Percentiles rank a stretch among this genome's conserved stretches.
These are phyloP conservation scores for Dryoscopus gambensis DNA, from an alignment of 2,113 vertebrate species.

Conservation along the genomic window DNA sequence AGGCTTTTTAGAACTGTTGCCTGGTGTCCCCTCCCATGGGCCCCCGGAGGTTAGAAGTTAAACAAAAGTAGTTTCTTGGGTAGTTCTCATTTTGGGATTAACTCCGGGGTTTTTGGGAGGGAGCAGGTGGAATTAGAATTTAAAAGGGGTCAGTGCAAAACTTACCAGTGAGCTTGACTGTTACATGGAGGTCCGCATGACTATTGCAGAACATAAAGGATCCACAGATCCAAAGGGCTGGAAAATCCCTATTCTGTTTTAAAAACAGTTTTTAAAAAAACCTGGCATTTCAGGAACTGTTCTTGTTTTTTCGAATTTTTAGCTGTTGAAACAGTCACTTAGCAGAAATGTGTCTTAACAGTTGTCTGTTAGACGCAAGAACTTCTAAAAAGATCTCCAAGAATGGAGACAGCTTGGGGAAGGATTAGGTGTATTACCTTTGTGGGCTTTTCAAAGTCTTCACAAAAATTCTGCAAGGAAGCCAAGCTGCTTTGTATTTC, in stretches of 20 bases:
- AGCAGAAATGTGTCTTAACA: background rate
- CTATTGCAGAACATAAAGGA: background rate
- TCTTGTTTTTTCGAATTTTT: background rate
- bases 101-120: background rate
- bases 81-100: background rate
- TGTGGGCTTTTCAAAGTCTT: background rate
- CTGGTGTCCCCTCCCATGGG: background rate
- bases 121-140: background rate
- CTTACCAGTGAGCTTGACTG: background rate
- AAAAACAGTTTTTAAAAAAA: background rate
- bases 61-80: background rate
- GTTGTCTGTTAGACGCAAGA: background rate
- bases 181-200: background rate
- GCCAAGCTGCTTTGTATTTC: background rate
- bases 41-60: background rate
- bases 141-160: background rate
- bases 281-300: background rate
- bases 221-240: background rate
- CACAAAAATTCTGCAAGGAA: background rate
- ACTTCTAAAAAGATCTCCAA: background rate
- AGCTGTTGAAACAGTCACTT: background rate
- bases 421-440: background rate
- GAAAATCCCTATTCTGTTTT: background rate
- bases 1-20: background rate
- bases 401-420: background rate